phyloP scores from a whole-genome alignment of 2,888 invertebrate genomes.

The Hypena proboscidalis region DNA sequence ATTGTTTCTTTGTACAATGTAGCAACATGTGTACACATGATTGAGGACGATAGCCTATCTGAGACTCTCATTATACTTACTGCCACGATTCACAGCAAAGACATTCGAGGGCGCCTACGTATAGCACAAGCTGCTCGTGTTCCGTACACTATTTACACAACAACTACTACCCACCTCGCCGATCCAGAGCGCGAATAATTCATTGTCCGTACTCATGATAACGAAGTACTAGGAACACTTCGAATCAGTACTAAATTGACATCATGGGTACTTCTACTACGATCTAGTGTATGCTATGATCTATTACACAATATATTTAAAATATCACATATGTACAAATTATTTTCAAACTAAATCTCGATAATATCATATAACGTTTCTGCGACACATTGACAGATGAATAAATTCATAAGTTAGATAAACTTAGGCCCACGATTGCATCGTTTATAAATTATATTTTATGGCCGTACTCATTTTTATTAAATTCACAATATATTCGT shows the following conservation, averaged over 20 bases:
- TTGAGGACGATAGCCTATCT: constrained; percentile 59
- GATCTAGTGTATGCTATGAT: constrained; percentile 64
- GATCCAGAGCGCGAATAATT: constrained; percentile 50
- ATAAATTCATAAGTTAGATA: constrained; percentile 49
- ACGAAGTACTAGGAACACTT: constrained; percentile 57
- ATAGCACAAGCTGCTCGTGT: constrained; percentile 47
- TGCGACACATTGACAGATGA: constrained; percentile 54
- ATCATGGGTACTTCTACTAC: constrained; percentile 67
- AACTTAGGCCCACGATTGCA: constrained; percentile 39
- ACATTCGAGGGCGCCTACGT: constrained; percentile 48
- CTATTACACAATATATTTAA: constrained; percentile 81
- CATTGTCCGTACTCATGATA: constrained; percentile 48
- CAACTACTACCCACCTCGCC: constrained; percentile 48
- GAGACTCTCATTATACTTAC: constrained; percentile 63
- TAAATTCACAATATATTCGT: constrained; percentile 15
- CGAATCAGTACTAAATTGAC: constrained; percentile 60
- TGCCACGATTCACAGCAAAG: constrained; percentile 49
- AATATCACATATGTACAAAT: constrained; percentile 85
- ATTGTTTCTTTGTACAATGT: constrained; percentile 83
- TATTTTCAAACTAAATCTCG: constrained; percentile 70
- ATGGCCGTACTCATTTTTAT: constrained; percentile 4
- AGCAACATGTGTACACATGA: constrained; percentile 73
- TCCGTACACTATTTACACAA: constrained; percentile 58
- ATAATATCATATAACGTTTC: constrained; percentile 72
- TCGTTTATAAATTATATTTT: constrained; percentile 21